Evolutionary conservation across 2,113 vertebrate genomes (phyloP), one percentile per base, ranked within the genome.

Genomic region (Entosphenus tridentatus): DNA sequence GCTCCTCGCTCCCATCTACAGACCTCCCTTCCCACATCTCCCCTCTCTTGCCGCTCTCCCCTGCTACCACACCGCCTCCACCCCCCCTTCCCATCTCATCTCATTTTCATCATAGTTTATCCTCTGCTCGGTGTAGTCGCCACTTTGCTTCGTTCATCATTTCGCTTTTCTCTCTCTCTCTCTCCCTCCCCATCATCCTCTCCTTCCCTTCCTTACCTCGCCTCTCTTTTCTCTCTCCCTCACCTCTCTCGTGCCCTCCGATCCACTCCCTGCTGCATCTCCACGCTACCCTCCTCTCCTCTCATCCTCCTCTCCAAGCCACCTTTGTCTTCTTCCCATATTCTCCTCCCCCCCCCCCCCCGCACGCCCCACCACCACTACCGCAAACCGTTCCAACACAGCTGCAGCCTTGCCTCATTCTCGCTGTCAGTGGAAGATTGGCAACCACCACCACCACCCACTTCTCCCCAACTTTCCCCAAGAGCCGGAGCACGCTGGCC

Each of bases 301-400:
- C 17, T 13, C 55, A 68, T 67, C 39, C 39, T 2, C 5, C 54
- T 67, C 56, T 18, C n/a, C 21, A 18, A 21, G 54, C 68, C 68
- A 54, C 39, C 56, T 68, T 55, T 71, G 12, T 70, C 87, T 84
- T 83, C 82, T 77, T 71, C 79, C 80, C 68, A 80, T 80, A 69
- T 71, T 74, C 56, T 78, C 83, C 68, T 76, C 78, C 55, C 73
- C 72, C 65, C 72, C 39, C 39, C 39, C 39, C 39, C 39, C 39
- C 39, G 39, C 39, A 39, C 39, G 6, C 39, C 39, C 5, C 39
- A 7, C 39, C 39, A 39, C 39, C 39, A 39, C 39, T 7, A 39
- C 4, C 39, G 39, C 39, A 39, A 39, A 39, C 4, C 39, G 39
- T 5, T 39, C 39, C 39, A 39, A 7, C 39, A 39, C 39, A 39